phyloP scores from a whole-genome alignment of 2,888 invertebrate species.

The Eumerus sabulonum region DNA sequence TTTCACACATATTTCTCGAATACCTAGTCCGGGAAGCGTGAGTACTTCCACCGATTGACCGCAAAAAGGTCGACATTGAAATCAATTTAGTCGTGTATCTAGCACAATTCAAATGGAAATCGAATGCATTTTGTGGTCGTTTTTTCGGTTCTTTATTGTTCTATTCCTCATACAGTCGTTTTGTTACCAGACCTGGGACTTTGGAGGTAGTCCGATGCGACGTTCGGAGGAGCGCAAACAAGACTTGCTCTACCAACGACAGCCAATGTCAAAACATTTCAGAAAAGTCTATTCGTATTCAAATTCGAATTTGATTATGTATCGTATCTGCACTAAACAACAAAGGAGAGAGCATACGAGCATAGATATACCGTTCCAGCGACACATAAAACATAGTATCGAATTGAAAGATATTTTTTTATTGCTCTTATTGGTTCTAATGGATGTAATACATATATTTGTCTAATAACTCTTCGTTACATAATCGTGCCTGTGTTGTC shows the following conservation, averaged over 20 bases:
- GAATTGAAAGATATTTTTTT: background rate
- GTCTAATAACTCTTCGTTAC: background rate
- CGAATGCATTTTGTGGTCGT: constrained; percentile 8
- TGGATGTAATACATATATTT: constrained; percentile 17
- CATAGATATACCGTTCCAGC: background rate
- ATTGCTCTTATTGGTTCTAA: constrained; percentile 13
- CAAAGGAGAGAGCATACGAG: background rate
- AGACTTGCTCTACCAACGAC: background rate
- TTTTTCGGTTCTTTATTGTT: background rate
- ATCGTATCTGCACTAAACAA: background rate
- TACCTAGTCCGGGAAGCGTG: background rate
- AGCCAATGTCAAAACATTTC: constrained; percentile 5
- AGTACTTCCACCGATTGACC: constrained; percentile 8
- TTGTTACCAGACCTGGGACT: too few species aligned
- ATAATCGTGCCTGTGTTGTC: background rate
- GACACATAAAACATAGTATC: too few species aligned
- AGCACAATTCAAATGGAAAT: constrained; percentile 9
- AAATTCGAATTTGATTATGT: constrained; percentile 5
- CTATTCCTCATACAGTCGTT: background rate
- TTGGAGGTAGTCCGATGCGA: too few species aligned
- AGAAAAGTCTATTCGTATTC: background rate
- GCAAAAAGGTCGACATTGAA: constrained; percentile 15
- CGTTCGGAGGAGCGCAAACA: constrained; percentile 11
- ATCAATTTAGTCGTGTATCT: background rate
- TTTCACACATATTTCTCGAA: background rate